Percentiles rank a stretch among this genome's conserved stretches.
These are phyloP conservation scores for Enteromius viviparus DNA, from an alignment of 2,797 vertebrate genomes.

Conservation along the genomic window DNA sequence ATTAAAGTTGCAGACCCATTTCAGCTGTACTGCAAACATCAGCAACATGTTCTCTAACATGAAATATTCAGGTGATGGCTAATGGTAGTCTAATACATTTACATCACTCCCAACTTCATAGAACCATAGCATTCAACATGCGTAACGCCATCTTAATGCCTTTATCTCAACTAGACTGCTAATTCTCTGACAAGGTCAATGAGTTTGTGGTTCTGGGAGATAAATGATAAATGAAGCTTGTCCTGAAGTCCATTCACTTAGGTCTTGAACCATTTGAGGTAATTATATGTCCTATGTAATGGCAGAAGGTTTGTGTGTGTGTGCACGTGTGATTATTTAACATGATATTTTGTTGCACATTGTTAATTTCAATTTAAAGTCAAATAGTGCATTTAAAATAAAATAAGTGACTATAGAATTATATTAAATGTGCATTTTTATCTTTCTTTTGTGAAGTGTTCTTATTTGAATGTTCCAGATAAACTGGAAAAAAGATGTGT, in stretches of 20 bases:
- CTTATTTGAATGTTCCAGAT: background rate
- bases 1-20: slow-evolving; percentile 24
- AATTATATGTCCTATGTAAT: slow-evolving; percentile 1
- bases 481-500: background rate
- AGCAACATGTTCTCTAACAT: slow-evolving; percentile 49
- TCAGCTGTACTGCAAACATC: slow-evolving; percentile 35
- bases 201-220: background rate
- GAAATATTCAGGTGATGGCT: slow-evolving; percentile 53
- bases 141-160: slow-evolving; percentile 31
- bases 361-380: background rate
- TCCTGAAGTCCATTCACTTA: slow-evolving; percentile 1
- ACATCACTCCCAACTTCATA: slow-evolving; percentile 15
- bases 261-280: slow-evolving; percentile 22
- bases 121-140: slow-evolving; percentile 17
- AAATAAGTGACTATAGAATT: background rate
- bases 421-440: background rate
- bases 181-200: slow-evolving; percentile 36
- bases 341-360: background rate
- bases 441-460: background rate
- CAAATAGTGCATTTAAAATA: background rate
- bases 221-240: slow-evolving; percentile 25
- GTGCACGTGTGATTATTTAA: background rate
- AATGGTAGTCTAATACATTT: slow-evolving; percentile 43
- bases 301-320: background rate
- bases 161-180: slow-evolving; percentile 42